These are phyloP conservation scores for Drosophila willistoni DNA, from an alignment of 1,140 invertebrate species.

Conservation along the genomic window DNA sequence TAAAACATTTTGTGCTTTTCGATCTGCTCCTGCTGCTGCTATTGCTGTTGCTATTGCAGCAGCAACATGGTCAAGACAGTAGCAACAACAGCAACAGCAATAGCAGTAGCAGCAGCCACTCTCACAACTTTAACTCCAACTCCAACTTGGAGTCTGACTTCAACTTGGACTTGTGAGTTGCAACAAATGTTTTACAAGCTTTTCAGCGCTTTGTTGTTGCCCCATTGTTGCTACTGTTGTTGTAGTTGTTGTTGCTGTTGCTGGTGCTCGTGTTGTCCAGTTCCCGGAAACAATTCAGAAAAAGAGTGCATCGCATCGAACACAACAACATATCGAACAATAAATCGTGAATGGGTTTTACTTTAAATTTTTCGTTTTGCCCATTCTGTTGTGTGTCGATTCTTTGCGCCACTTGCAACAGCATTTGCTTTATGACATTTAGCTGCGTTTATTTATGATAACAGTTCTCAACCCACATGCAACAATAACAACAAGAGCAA, in stretches of 20 bases:
- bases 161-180: conserved; percentile 56
- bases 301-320: conserved; percentile 49
- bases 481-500: conserved; percentile 24
- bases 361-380: conserved; percentile 71
- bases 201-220: conserved; percentile 74
- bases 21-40: conserved; percentile 8
- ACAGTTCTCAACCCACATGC: conserved; percentile 44
- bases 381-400: conserved; percentile 42
- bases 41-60: conserved; percentile 22
- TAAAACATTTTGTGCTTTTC: conserved; percentile 66
- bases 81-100: conserved; percentile 24
- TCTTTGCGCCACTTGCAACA: conserved; percentile 70
- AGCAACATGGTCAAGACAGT: conserved; percentile 54
- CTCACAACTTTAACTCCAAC: conserved; percentile 29
- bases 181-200: conserved; percentile 82
- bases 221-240: conserved; percentile 61
- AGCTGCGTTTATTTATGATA: conserved; percentile 78
- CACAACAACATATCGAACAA: conserved; percentile 62
- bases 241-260: neutral
- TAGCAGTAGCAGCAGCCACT: conserved; percentile 59
- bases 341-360: conserved; percentile 74
- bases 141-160: conserved; percentile 32
- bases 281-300: conserved; percentile 80
- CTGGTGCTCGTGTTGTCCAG: conserved; percentile 35
- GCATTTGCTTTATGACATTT: conserved; percentile 80